Conservation (phyloP, 2,113 vertebrate genomes). For the Ophthalmolycus amberensis region DNA sequence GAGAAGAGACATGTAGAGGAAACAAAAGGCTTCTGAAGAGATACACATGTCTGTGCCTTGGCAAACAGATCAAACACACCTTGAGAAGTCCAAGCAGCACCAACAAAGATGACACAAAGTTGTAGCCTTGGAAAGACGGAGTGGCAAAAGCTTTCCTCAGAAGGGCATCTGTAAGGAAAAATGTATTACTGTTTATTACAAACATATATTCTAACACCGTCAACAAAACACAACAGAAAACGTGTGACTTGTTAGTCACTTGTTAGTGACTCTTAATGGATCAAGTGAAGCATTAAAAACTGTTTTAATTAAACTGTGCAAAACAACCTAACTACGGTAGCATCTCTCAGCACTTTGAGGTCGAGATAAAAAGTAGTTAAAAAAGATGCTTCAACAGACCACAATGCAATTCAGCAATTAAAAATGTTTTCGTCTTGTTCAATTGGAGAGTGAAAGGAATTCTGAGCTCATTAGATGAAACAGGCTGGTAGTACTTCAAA, state of each 20-base stretch:
- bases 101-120: constrained; percentile 90
- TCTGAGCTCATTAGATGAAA: not conserved
- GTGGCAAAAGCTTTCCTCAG: constrained; percentile 90
- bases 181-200: not conserved
- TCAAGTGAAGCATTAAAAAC: not conserved
- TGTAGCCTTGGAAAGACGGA: constrained; percentile 87
- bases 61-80: constrained; percentile 73
- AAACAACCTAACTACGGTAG: too few relatives aligned
- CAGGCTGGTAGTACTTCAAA: not conserved
- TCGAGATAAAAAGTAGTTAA: not conserved
- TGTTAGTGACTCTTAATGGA: too few relatives aligned
- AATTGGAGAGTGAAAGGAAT: not conserved
- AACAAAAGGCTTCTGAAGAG: not conserved
- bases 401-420: not conserved
- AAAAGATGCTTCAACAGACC: not conserved
- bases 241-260: too few relatives aligned
- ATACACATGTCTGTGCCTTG: too few relatives aligned
- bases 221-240: not conserved
- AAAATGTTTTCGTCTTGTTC: not conserved
- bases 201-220: not conserved
- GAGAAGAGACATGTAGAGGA: not conserved
- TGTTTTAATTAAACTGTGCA: not conserved
- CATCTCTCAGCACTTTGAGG: too few relatives aligned
- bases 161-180: constrained; percentile 85
- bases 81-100: constrained; percentile 94